Evolutionary conservation across 2,113 vertebrate species (phyloP), one percentile per base, ranked within the genome.

Genomic region (Sarotherodon lohbergeri): DNA sequence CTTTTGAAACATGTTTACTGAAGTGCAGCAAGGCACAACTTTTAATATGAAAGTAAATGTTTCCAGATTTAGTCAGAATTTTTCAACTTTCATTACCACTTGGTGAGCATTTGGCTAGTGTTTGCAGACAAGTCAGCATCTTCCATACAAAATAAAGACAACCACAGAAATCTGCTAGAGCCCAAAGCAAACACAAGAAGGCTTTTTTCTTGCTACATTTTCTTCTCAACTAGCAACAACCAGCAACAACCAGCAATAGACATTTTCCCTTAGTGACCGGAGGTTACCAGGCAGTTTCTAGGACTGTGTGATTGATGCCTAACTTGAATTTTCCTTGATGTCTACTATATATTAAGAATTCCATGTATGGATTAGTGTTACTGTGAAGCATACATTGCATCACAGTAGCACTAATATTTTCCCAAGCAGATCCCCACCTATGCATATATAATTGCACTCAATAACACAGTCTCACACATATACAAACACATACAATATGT

Each of bases 301-400:
- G 1, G 9, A 27, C 24, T 29, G 41, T 29, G 68, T 76, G 41
- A 29, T 46, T 76, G 71, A 76, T 46, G 43, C 71, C 54, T 14
- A 43, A 78, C 39, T 34, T 71, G 55, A 84, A 84, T 79, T 88
- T n/a, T 57, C 41, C 46, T 10, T 87, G 87, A 90, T 88, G 82
- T 78, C 82, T 89, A 16, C 2, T 16, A 11, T 84, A 46, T 73
- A 85, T 61, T 71, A 63, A 61, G 56, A 59, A 59, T 19, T 50
- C 39, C 48, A 66, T 83, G 9, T 43, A 71, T 59, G 5, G 17
- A 76, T 76, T 29, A 7, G 24, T 84, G 78, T 61, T 46, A 46
- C 39, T 73, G 22, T 73, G 68, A 73, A 27, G 39, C 27, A 76
- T 73, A 19, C 17, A 63, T 46, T 82, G 22, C 24, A 59, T 73